phyloP scores from a whole-genome alignment of 2,113 vertebrate species.

The Corydoras maculifer region DNA sequence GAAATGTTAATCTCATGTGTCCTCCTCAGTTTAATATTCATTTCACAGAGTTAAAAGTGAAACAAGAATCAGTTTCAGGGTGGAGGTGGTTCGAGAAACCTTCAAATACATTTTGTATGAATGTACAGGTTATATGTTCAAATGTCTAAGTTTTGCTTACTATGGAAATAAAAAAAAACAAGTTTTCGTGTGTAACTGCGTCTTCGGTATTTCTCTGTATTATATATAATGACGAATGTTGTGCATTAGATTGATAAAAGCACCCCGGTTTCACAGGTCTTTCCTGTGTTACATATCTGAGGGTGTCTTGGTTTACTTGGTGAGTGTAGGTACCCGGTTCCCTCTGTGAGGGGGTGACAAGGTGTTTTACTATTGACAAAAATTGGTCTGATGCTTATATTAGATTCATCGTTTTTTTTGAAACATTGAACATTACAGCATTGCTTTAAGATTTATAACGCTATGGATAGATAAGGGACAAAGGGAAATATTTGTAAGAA shows the following conservation, averaged over 20 bases:
- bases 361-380: conserved; percentile 1
- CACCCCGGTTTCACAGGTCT: conserved; percentile 15
- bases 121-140: conserved; percentile 26
- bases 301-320: conserved; percentile 29
- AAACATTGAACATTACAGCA: not conserved
- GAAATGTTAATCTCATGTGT: too few relatives aligned
- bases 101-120: not conserved
- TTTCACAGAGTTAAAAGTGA: too few relatives aligned
- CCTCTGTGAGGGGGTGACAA: conserved; percentile 5
- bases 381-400: not conserved
- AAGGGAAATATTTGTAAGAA: too few relatives aligned
- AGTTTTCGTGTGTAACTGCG: not conserved
- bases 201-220: not conserved
- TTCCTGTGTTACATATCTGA: conserved; percentile 28
- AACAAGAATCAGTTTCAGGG: too few relatives aligned
- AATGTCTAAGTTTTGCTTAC: not conserved
- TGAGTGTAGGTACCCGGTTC: conserved; percentile 23
- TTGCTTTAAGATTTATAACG: too few relatives aligned
- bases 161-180: conserved; percentile 17
- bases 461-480: too few relatives aligned
- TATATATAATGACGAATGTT: not conserved
- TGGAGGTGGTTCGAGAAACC: not conserved
- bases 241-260: not conserved
- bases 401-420: not conserved
- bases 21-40: too few relatives aligned